Evolutionary conservation across 2,888 invertebrate species (phyloP).

Genomic region (Anaspis maculata): DNA sequence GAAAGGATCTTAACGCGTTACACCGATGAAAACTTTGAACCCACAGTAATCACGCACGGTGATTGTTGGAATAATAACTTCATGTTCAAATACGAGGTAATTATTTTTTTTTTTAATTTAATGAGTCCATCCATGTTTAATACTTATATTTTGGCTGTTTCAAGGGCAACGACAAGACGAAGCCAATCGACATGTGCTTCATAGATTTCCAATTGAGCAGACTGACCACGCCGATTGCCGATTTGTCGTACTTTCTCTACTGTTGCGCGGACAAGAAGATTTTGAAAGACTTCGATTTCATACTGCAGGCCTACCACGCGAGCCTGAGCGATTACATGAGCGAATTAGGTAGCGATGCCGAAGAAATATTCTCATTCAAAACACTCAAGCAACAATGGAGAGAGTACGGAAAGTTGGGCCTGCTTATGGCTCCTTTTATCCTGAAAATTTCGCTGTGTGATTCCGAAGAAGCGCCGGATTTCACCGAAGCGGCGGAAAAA

Average conservation of each 20-base stretch:
- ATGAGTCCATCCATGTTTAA: no score
- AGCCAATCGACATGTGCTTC: slow-evolving; percentile 24
- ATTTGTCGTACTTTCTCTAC: slow-evolving; percentile 28
- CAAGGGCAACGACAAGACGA: slow-evolving; percentile 13
- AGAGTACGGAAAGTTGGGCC: slow-evolving; percentile 21
- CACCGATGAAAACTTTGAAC: slow-evolving; percentile 3
- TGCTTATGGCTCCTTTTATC: slow-evolving; percentile 20
- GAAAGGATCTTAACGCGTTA: slow-evolving; percentile 10
- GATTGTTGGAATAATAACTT: slow-evolving; percentile 19
- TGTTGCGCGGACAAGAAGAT: slow-evolving; percentile 18
- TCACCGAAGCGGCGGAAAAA: slow-evolving; percentile 10
- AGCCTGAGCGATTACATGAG: slow-evolving; percentile 19
- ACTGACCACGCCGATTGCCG: slow-evolving; percentile 23
- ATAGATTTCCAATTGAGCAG: slow-evolving; percentile 27
- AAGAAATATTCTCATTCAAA: slow-evolving; percentile 17
- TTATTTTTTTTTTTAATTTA: background rate
- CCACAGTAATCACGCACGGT: slow-evolving; percentile 12
- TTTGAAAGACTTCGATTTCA: slow-evolving; percentile 22
- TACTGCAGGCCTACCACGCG: slow-evolving; percentile 23
- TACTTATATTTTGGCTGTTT: no score
- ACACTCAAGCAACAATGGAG: slow-evolving; percentile 23
- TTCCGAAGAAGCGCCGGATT: slow-evolving; percentile 11
- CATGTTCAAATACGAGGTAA: slow-evolving; percentile 17
- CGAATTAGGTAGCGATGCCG: slow-evolving; percentile 18
- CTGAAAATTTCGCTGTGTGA: slow-evolving; percentile 15